These are phyloP conservation scores for Acropternis orthonyx DNA, from an alignment of 2,797 vertebrate genomes.

Conservation along the genomic window DNA sequence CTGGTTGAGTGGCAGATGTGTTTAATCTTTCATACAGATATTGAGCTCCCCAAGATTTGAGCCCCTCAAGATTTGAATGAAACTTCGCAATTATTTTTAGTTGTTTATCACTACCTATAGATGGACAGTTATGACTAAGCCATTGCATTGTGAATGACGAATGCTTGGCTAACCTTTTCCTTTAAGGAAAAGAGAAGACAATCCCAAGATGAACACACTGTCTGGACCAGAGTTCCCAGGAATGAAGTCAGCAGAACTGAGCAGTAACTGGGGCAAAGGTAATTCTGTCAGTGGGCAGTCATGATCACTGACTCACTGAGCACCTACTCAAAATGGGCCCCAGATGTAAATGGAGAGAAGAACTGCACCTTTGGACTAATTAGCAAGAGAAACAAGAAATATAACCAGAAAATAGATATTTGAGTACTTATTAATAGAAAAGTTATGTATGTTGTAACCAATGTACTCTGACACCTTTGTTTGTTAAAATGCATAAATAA, in stretches of 20 bases:
- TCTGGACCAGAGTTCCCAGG: not conserved
- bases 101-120: not conserved
- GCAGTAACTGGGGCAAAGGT: not conserved
- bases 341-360: not conserved
- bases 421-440: not conserved
- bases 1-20: not conserved
- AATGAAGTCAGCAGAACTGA: not conserved
- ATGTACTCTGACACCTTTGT: not conserved
- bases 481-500: not conserved
- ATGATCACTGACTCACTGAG: accelerated
- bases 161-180: not conserved
- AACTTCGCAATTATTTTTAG: not conserved
- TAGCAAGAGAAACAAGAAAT: too few relatives aligned
- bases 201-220: not conserved
- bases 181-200: not conserved
- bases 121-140: not conserved
- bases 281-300: accelerated
- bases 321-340: not conserved
- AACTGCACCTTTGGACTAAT: not conserved
- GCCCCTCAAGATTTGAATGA: not conserved
- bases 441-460: not conserved
- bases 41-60: accelerated
- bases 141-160: not conserved
- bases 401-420: not conserved
- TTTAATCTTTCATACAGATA: not conserved